A percentile compares a stretch with the other conserved stretches of the same genome.
Conservation (phyloP, 2,888 invertebrate species). For the Cantharis rufa region DNA sequence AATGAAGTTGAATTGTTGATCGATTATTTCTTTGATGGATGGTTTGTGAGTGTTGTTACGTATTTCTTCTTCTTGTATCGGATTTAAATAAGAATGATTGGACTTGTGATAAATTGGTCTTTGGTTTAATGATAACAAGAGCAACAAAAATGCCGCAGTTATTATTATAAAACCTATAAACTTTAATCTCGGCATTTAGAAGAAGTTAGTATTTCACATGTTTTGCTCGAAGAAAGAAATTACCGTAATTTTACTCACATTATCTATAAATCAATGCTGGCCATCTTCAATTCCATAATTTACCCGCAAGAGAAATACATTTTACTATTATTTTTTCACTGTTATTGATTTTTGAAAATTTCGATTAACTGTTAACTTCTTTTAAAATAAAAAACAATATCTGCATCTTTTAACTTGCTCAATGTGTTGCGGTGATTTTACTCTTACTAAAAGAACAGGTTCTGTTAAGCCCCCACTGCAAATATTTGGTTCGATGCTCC, state of each 20-base stretch:
- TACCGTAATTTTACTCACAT: neutral
- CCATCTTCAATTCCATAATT: neutral
- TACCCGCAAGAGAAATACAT: neutral
- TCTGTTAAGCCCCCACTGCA: constrained; percentile 23
- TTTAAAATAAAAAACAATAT: neutral
- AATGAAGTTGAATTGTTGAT: constrained; percentile 61
- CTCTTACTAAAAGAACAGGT: constrained; percentile 2
- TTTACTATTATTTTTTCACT: neutral
- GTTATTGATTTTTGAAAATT: neutral
- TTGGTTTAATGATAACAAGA: constrained; percentile 28
- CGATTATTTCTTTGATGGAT: constrained; percentile 63
- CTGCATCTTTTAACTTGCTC: neutral
- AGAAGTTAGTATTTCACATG: neutral
- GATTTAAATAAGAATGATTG: constrained; percentile 32
- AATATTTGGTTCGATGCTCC: constrained; percentile 23
- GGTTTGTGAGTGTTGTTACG: constrained; percentile 26
- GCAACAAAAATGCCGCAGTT: constrained; percentile 19
- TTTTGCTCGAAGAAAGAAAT: neutral
- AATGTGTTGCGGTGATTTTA: neutral
- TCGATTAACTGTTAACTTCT: neutral
- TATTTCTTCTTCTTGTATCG: constrained; percentile 28
- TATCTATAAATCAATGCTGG: neutral
- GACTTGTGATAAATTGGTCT: constrained; percentile 32
- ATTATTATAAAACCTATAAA: constrained; percentile 24
- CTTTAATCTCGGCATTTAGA: constrained; percentile 29